Percentiles rank a stretch among this genome's conserved stretches.
phyloP scores from a whole-genome alignment of 2,797 vertebrate genomes.

The Cossypha polioptera region DNA sequence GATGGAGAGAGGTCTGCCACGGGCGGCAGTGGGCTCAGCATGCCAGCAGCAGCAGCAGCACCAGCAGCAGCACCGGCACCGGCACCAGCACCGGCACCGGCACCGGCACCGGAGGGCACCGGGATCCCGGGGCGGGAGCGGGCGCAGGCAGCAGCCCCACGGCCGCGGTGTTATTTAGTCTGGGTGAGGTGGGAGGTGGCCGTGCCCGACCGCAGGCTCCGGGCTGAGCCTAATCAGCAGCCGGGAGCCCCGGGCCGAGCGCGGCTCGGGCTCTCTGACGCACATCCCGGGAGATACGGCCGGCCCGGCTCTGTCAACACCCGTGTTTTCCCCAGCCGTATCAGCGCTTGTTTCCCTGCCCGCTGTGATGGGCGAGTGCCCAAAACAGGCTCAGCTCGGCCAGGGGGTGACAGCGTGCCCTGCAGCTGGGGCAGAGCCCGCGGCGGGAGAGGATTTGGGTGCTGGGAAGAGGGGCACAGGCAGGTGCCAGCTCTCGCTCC shows the following conservation, averaged over 20 bases:
- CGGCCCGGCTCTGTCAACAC: constrained; percentile 12
- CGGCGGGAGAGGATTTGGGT: accelerated
- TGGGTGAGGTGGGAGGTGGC: constrained; percentile 11
- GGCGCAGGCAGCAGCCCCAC: not conserved
- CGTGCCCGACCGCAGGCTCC: not conserved
- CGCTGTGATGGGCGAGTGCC: accelerated
- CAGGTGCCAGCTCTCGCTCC: not conserved
- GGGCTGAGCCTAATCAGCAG: not conserved
- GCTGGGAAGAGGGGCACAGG: accelerated
- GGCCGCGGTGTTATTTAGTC: constrained; percentile 38
- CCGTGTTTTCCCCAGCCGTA: not conserved
- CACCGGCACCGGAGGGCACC: accelerated
- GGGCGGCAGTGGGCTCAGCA: not conserved
- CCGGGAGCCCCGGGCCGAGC: not conserved
- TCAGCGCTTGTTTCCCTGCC: constrained; percentile 11
- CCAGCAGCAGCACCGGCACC: no score
- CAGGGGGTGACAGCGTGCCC: not conserved
- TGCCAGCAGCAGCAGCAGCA: no score
- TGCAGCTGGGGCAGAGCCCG: not conserved
- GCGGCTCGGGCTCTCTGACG: constrained; percentile 5
- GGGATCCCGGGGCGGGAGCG: not conserved
- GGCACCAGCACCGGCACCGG: no score
- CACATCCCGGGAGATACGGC: constrained; percentile 23
- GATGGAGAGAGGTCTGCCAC: not conserved
- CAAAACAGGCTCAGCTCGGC: not conserved